Evolutionary conservation across 2,888 invertebrate species (phyloP).

Genomic region (Meloe dianella): DNA sequence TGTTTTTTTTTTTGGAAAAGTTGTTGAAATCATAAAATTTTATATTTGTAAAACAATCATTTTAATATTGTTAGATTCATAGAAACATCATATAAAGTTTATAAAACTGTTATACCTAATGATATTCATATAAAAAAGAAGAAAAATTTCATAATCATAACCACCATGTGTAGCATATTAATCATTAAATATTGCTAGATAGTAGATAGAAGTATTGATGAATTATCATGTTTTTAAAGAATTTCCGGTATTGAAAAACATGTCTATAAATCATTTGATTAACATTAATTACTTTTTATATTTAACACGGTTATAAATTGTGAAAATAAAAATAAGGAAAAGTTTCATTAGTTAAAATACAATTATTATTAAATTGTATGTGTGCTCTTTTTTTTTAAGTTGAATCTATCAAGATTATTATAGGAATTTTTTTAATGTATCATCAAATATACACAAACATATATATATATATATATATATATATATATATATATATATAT

Average conservation of each 20-base stretch:
- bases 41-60: too few relatives aligned
- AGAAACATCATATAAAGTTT: background rate
- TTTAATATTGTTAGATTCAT: too few relatives aligned
- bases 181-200: background rate
- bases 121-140: background rate
- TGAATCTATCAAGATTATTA: too few relatives aligned
- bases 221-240: background rate
- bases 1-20: too few relatives aligned
- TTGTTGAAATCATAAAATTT: background rate
- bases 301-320: too few relatives aligned
- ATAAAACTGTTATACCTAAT: background rate
- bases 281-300: too few relatives aligned
- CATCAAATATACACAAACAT: background rate
- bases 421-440: conserved; percentile 21
- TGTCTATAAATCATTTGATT: background rate
- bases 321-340: too few relatives aligned
- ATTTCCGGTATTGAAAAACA: background rate
- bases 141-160: background rate
- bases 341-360: too few relatives aligned
- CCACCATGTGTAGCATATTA: background rate
- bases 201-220: too few relatives aligned
- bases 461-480: conserved; percentile 12
- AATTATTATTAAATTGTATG: too few relatives aligned
- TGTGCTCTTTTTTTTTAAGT: too few relatives aligned
- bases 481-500: conserved; percentile 14